Percentiles rank a stretch among this genome's conserved stretches.
These are phyloP conservation scores for Ptychobarbus kaznakovi DNA, from an alignment of 2,797 vertebrate species.

Conservation along the genomic window DNA sequence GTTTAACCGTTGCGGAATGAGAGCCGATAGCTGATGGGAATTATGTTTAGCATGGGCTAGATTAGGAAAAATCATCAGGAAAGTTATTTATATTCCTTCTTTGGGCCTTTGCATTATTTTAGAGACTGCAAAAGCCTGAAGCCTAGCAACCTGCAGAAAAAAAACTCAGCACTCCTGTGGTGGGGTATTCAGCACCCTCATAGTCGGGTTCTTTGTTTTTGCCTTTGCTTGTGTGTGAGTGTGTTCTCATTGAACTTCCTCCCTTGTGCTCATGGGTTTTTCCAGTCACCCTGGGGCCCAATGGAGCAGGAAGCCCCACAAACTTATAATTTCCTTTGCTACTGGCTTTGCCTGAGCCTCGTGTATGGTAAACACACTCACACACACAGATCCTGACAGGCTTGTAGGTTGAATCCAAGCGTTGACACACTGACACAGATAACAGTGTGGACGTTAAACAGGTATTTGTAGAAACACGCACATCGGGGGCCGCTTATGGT, in stretches of 20 bases:
- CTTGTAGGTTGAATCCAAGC: constrained; percentile 16
- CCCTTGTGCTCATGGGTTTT: constrained; percentile 60
- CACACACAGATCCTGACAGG: constrained; percentile 11
- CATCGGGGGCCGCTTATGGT: constrained; percentile 50
- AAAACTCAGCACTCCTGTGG: constrained; percentile 37
- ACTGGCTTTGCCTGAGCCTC: constrained; percentile 21
- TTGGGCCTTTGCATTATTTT: constrained; percentile 23
- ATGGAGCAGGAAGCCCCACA: constrained; percentile 60
- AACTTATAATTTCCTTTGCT: constrained; percentile 62
- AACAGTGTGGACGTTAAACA: constrained; percentile 19
- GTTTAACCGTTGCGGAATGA: neutral
- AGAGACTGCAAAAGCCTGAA: constrained; percentile 34
- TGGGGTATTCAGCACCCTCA: constrained; percentile 21
- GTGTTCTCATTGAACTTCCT: constrained; percentile 46
- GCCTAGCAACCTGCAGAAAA: constrained; percentile 39
- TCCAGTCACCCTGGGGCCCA: constrained; percentile 58
- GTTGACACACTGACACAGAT: constrained; percentile 55
- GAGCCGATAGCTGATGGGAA: constrained; percentile 6
- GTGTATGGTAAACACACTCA: constrained; percentile 23
- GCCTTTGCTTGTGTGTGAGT: neutral
- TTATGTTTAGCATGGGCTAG: constrained; percentile 28
- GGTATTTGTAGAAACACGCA: constrained; percentile 25
- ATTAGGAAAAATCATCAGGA: constrained; percentile 41
- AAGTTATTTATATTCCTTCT: constrained; percentile 44
- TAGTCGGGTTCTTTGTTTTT: constrained; percentile 32